Evolutionary conservation across 2,113 vertebrate species (phyloP), one percentile per base, ranked within the genome.

Genomic region (Actinemys pallida): DNA sequence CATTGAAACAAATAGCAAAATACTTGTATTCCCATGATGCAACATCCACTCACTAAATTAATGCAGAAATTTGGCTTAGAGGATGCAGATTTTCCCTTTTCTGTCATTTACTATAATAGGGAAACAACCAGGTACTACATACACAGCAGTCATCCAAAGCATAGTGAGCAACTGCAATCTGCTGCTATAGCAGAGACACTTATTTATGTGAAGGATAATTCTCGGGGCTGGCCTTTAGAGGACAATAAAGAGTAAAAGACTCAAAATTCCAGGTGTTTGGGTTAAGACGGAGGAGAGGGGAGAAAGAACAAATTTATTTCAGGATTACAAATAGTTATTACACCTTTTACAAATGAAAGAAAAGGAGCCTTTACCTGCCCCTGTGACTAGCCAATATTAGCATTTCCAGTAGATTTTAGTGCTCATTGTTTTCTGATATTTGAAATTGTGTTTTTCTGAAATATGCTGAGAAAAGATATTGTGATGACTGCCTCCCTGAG

Each of bases 21-120:
- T 75, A 39, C 7, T 79, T 52, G 0, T 3, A 59, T 19, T 29
- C n/a, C n/a, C n/a, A 35, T 14, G 25, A 20, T 20, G 4, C 5
- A 10, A 52, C 5, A 6, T 39, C 12, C 29, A 52, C 12, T 54
- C 4, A 49, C n/a, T 50, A 27, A 86, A 84, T 22, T 2, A 81
- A 57, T 4, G 59, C 3, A 45, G n/a, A 84, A 1, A 57, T 39
- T 59, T 56, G 56, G 19, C 52, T 89, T 11, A 52, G 52, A 83
- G 16, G 16, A 56, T 35, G 52, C 6, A 12, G 35, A 52, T 17
- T 13, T 45, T 53, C 49, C 12, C 4, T 86, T 53, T 25, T 20
- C 29, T 6, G 11, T 14, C 1, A 19, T 3, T 79, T 53, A 39
- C 16, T 69, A 35, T 52, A 5, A 24, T 39, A 45, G 59, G 49